Evolutionary conservation across 2,797 vertebrate genomes (phyloP).

Genomic region (Schizothorax lantsangensis): DNA sequence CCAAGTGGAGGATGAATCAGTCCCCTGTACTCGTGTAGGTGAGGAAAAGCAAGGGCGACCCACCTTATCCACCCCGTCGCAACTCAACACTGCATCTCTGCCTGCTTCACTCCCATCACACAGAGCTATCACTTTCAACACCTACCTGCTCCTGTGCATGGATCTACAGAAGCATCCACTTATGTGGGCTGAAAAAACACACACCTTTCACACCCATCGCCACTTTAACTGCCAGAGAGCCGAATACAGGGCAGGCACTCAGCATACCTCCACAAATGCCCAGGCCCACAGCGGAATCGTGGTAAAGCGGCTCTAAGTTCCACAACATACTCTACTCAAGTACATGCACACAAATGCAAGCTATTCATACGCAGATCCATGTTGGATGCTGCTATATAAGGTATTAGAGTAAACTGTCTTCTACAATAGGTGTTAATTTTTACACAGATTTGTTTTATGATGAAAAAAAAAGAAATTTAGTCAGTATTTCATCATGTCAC

Average conservation of each 20-base stretch:
- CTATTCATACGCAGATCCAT: neutral
- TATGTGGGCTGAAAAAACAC: slow-evolving; percentile 81
- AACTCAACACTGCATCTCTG: slow-evolving; percentile 73
- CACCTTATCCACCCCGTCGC: slow-evolving; percentile 74
- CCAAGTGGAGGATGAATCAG: slow-evolving; percentile 74
- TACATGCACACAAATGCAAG: neutral
- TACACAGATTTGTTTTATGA: neutral
- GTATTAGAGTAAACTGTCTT: neutral
- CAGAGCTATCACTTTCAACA: slow-evolving; percentile 80
- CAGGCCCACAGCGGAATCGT: slow-evolving; percentile 50
- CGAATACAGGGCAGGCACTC: slow-evolving; percentile 72
- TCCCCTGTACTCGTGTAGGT: slow-evolving; percentile 75
- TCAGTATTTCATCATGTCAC: neutral
- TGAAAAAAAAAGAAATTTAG: neutral
- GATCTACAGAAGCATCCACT: slow-evolving; percentile 81
- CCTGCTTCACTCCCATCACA: slow-evolving; percentile 77
- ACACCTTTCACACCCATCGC: slow-evolving; percentile 80
- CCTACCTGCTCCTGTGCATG: slow-evolving; percentile 78
- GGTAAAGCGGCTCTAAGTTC: neutral
- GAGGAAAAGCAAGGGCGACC: slow-evolving; percentile 75
- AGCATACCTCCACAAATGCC: slow-evolving; percentile 73
- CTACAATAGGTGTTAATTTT: neutral
- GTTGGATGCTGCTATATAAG: neutral
- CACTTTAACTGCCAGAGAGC: slow-evolving; percentile 75
- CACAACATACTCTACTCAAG: slow-evolving; percentile 17